Evolutionary conservation across 1,140 invertebrate species (phyloP), one percentile per base, ranked within the genome.

Genomic region (Pachypeltis micranthus): DNA sequence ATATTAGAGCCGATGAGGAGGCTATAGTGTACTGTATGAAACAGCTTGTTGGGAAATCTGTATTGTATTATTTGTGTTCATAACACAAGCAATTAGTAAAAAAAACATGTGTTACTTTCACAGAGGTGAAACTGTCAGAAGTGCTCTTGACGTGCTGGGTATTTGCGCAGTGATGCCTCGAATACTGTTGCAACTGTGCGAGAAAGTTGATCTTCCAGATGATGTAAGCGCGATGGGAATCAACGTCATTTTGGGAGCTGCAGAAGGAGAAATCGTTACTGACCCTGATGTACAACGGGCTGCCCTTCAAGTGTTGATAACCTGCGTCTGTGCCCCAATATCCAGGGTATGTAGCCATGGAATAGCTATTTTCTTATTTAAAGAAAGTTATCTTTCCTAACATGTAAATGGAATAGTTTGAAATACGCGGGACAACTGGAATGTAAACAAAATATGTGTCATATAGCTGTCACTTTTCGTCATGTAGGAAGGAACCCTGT

Each of bases 221-320:
- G 83, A 87, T 44, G 80, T 81, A 1, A 79, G 84, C 67, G 86
- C 84, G 16, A 84, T 86, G 62, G 89, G 85, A 59, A 74, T 79
- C 63, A 73, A 80, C 70, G 77, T 83, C 59, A 67, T 72, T 47
- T 72, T 92, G 70, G 87, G 88, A 2, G 86, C 91, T 10, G 90
- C 91, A 2, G 91, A 94, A 72, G 91, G 92, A 2, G 91, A 96
- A 73, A 88, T 93, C 27, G 83, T 92, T 0, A 79, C 83, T 1
- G 92, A 96, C 71, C 81, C 91, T 0, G 93, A 97, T 71, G 91
- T 96, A 0, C 88, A 95, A 71, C 88, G 90, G 70, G 86, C 93
- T 0, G 93, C 93, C 0, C 76, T 97, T 0, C 83, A 86, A 67
- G 86, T 93, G 10, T 80, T 97, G 26, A 87, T 92, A 51, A 96